Base-by-base conservation (phyloP, 2,888 invertebrate genomes). In the Nebria brevicollis region DNA sequence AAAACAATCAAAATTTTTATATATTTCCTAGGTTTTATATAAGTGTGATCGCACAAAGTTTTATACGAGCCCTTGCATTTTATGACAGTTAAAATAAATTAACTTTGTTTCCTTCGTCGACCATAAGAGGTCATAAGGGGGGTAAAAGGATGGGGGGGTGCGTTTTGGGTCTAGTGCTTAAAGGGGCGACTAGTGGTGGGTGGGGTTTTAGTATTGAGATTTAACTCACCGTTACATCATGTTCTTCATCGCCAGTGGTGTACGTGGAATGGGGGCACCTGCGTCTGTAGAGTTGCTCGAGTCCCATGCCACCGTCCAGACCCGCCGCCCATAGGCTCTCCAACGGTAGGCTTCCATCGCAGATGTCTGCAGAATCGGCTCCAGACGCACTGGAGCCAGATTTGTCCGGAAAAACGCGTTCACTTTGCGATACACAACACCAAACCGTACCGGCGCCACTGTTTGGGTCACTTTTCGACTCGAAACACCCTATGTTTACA, bases 241-340 rank as follows among this genome's bases (percentile, higher is more conserved):
- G 65, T 10, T 75, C 75, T 11, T 70, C 77, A 8, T 77, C 77
- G 7, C 43, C 68, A 8, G 15, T 25, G 77, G 70, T 26, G 25
- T 70, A 70, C 34, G 42, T 68, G 1, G 13, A 5, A 15, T 76
- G 76, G 15, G 65, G 76, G 15, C 76, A 65, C 20, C 82, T 66
- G 68, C 75, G 42, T 41, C 80, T 43, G 75, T 82, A 82, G n/a
- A 79, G 77, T 82, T 86, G 87, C 3, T 87, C 87, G 80, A 88
- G 87, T 1, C 88, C 88, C 88, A 88, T 88, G 74, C 88, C 88
- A 43, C 88, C 87, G 84, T 88, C 88, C 79, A 88, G 85, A n/a
- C 88, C 88, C 34, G 88, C 88, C 34, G 88, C 88, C 88, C 88
- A 88, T 73, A 88, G 88, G 15, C 88, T 88, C 84, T 88, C 88